Conservation (phyloP, 2,888 invertebrate genomes). For the Tribolium freemani region DNA sequence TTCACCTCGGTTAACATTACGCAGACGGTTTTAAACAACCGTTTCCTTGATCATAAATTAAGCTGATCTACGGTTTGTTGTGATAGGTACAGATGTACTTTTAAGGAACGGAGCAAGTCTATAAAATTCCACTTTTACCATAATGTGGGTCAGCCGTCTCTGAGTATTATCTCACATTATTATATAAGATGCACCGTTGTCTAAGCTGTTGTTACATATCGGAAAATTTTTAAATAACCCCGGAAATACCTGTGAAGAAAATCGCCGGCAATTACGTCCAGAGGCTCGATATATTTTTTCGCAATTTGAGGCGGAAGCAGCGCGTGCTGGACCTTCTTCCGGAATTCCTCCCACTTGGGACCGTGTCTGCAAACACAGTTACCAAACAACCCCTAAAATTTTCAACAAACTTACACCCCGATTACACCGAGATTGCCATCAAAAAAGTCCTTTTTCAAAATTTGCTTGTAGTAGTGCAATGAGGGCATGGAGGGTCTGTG, state of each 20-base stretch:
- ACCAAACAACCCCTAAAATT: neutral
- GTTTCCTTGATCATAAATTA: conserved; percentile 7
- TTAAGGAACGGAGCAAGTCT: neutral
- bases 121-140: conserved; percentile 26
- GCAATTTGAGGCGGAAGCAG: conserved; percentile 86
- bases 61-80: conserved; percentile 4
- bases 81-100: neutral
- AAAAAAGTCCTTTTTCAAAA: conserved; percentile 78
- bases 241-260: conserved; percentile 76
- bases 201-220: conserved; percentile 8
- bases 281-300: conserved; percentile 79
- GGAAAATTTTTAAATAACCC: conserved; percentile 16
- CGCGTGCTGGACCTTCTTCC: conserved; percentile 87
- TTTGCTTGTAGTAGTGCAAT: conserved; percentile 79
- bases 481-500: conserved; percentile 83
- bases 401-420: conserved; percentile 76
- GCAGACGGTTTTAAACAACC: neutral
- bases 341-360: conserved; percentile 87
- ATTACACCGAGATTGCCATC: conserved; percentile 80
- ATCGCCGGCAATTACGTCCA: conserved; percentile 82
- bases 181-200: conserved; percentile 10
- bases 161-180: conserved; percentile 20
- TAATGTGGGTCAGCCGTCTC: conserved; percentile 27
- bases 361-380: conserved; percentile 79
- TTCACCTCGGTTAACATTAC: neutral